Evolutionary conservation across 2,888 invertebrate species (phyloP).

Genomic region (Theodoxus fluviatilis): DNA sequence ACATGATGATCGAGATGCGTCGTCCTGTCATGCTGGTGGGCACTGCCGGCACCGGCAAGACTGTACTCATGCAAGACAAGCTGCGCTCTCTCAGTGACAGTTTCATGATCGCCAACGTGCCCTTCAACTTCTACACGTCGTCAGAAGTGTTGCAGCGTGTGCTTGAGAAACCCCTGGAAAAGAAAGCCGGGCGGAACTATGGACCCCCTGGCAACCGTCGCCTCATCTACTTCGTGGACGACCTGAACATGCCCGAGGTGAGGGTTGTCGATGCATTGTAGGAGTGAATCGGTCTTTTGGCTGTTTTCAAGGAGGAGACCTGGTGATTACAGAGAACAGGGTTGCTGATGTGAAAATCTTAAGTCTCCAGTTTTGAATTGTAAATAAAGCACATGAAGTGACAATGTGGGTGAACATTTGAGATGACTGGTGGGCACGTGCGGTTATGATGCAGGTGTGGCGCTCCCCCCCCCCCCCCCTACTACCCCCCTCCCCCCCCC

Average conservation of each 20-base stretch:
- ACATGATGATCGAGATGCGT: conserved; percentile 84
- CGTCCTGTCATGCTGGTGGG: conserved; percentile 96
- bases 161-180: conserved; percentile 91
- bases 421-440: too few species aligned
- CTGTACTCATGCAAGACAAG: conserved; percentile 88
- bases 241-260: conserved; percentile 98
- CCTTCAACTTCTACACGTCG: conserved; percentile 95
- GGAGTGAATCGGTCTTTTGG: background rate
- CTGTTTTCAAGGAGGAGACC: background rate
- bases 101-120: conserved; percentile 87
- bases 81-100: conserved; percentile 78
- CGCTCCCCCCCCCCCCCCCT: too few species aligned
- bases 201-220: conserved; percentile 95
- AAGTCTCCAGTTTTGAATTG: too few species aligned
- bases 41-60: conserved; percentile 92
- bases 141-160: conserved; percentile 76
- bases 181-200: conserved; percentile 94
- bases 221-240: conserved; percentile 93
- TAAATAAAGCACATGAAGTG: too few species aligned
- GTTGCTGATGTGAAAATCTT: too few species aligned
- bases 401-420: too few species aligned
- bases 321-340: too few species aligned
- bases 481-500: too few species aligned
- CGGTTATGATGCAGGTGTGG: too few species aligned
- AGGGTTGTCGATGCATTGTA: too few species aligned